phyloP scores from a whole-genome alignment of 2,797 vertebrate genomes.

The Poecilia wingei region DNA sequence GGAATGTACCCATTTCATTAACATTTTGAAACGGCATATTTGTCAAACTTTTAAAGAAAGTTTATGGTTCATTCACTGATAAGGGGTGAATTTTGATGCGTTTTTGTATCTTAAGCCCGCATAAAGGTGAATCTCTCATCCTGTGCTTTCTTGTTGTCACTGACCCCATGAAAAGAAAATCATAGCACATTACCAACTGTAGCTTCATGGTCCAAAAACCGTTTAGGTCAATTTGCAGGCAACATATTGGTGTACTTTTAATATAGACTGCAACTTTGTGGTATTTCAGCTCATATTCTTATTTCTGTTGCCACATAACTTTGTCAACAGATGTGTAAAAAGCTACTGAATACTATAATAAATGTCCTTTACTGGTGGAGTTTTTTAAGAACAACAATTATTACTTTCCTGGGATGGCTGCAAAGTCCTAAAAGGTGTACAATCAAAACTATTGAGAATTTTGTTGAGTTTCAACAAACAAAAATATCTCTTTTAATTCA shows the following conservation, averaged over 20 bases:
- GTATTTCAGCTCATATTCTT: background rate
- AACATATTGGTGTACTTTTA: background rate
- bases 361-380: background rate
- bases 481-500: background rate
- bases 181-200: background rate
- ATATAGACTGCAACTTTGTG: background rate
- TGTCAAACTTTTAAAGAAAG: background rate
- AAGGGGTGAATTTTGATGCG: too few species aligned
- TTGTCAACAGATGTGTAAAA: background rate
- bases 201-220: background rate
- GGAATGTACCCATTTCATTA: conserved; percentile 38
- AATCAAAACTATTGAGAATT: background rate
- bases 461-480: background rate
- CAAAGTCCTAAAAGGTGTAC: background rate
- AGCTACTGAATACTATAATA: background rate
- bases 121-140: background rate
- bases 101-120: background rate
- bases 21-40: conserved; percentile 16
- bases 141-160: background rate
- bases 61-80: background rate
- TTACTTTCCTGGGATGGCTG: background rate
- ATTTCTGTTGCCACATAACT: background rate
- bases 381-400: background rate
- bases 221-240: background rate
- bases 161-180: background rate